Evolutionary conservation across 1,140 invertebrate genomes (phyloP), one percentile per base, ranked within the genome.

Genomic region (Drosophila kurseongensis): DNA sequence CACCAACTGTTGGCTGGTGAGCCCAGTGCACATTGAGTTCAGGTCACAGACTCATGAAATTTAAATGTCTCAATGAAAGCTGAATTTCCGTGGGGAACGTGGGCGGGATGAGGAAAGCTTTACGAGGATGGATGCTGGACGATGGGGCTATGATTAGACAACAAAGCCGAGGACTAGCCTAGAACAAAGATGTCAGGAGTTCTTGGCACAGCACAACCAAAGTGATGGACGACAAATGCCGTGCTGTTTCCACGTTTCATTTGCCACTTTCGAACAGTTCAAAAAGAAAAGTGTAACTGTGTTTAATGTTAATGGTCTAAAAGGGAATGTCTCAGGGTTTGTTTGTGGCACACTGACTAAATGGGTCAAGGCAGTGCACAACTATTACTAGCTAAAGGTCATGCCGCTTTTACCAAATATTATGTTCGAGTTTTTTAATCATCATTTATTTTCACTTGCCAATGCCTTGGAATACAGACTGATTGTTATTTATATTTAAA

Each of bases 21-120:
- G 18, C 13, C 18, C 13, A 23, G 27, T 47, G 16, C 13, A 12
- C 18, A 75, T 80, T 75, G 69, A 69, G 76, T 76, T 80, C 76
- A 80, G 76, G 56, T 56, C 75, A 78, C 62, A 58, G 65, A 47
- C 55, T 80, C 67, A 78, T 79, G 44, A 67, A 80, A 52, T 59
- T 56, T 60, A 36, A 62, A 55, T 66, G 60, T 38, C 23, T 38
- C 13, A 50, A 45, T 54, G 29, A 51, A 54, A 38, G 59, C 29
- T 9, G n/a, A 16, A 6, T 35, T 40, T 44, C 4, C 65, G 16
- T 8, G 29, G 29, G 8, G 29, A 32, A 32, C 29, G 29, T 7
- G 6, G 29, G 29, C 6, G 29, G 29, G 29, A 32, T 32, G 29
- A 32, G 29, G 8, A 2, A 32, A 7, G 29, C 8, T 32, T 32